Conservation (phyloP, 2,888 invertebrate genomes). For the Lasioglossum malachurum region DNA sequence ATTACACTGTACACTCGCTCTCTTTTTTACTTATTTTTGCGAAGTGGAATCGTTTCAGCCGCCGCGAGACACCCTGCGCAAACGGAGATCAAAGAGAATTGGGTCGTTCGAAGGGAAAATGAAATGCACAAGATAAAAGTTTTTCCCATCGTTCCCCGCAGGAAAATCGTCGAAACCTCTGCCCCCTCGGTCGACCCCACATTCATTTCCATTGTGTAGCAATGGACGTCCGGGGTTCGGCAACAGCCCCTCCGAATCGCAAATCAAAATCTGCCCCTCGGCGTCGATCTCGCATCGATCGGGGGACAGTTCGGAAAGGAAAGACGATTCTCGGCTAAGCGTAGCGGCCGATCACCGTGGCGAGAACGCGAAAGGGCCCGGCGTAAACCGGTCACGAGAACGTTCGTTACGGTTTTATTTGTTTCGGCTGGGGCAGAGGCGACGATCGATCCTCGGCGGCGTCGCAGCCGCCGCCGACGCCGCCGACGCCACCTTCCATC, state of each 20-base stretch:
- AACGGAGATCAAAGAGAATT: not conserved
- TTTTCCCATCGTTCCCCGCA: not conserved
- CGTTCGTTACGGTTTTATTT: slow-evolving; percentile 72
- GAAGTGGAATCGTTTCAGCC: not conserved
- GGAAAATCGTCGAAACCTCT: not conserved
- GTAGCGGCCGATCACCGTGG: slow-evolving; percentile 12
- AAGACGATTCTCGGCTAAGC: not conserved
- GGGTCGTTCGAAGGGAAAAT: not conserved
- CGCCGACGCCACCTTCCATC: slow-evolving; percentile 44
- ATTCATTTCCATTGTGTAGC: not conserved
- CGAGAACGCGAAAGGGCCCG: slow-evolving; percentile 22
- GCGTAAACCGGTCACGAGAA: slow-evolving; percentile 57
- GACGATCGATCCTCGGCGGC: slow-evolving; percentile 69
- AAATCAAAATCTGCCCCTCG: slow-evolving; percentile 28
- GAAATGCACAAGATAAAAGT: not conserved
- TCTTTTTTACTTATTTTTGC: not conserved
- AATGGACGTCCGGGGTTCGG: not conserved
- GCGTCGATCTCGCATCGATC: slow-evolving; percentile 14
- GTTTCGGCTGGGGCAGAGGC: slow-evolving; percentile 62
- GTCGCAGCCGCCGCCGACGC: slow-evolving; percentile 47
- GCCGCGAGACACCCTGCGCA: not conserved
- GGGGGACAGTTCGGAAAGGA: not conserved
- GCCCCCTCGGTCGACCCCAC: not conserved
- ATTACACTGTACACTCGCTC: not conserved
- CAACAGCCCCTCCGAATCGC: slow-evolving; percentile 17